Conservation (phyloP, 1,140 invertebrate genomes). For the Coelopa frigida region DNA sequence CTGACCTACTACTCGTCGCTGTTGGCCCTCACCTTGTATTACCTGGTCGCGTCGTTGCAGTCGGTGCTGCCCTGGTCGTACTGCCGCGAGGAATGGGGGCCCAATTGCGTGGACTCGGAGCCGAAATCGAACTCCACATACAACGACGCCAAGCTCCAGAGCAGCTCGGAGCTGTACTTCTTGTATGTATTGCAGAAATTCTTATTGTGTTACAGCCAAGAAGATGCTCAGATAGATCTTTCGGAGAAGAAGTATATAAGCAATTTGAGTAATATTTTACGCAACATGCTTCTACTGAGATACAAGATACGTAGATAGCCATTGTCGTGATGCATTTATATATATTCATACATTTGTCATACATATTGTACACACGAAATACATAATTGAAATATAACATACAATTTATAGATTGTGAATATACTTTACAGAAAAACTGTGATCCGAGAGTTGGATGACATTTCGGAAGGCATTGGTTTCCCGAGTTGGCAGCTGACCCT, state of each 20-base stretch:
- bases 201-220: too few species aligned
- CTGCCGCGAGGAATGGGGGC: slow-evolving; percentile 54
- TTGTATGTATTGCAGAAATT: slow-evolving; percentile 47
- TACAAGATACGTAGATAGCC: too few species aligned
- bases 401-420: too few species aligned
- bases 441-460: slow-evolving; percentile 53
- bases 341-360: too few species aligned
- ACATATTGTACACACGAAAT: too few species aligned
- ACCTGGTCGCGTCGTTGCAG: slow-evolving; percentile 58
- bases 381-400: too few species aligned
- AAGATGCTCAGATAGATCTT: too few species aligned
- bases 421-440: slow-evolving; percentile 51
- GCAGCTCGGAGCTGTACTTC: slow-evolving; percentile 52
- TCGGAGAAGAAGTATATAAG: too few species aligned
- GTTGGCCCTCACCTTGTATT: slow-evolving; percentile 61
- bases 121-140: slow-evolving; percentile 33
- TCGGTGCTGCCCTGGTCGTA: slow-evolving; percentile 57
- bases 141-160: slow-evolving; percentile 16
- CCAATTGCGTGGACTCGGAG: slow-evolving; percentile 42
- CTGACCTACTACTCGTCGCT: slow-evolving; percentile 66
- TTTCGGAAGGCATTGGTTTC: slow-evolving; percentile 55
- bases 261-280: too few species aligned
- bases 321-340: too few species aligned
- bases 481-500: slow-evolving; percentile 70
- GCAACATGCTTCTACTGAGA: too few species aligned